phyloP scores from a whole-genome alignment of 2,888 invertebrate genomes.

The Gari tellinella region DNA sequence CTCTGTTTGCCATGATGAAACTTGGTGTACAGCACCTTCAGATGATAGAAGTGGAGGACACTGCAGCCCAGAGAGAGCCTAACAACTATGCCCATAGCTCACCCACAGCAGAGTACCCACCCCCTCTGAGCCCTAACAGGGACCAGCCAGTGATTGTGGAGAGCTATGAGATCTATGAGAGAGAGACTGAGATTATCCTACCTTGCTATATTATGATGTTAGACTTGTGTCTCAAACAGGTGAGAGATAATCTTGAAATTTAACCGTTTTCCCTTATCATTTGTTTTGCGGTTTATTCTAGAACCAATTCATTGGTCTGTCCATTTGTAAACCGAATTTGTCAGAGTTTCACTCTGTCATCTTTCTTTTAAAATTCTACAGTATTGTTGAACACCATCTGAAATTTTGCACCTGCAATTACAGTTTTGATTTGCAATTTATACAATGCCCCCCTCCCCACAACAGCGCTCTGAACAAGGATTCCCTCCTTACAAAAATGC shows the following conservation, averaged over 20 bases:
- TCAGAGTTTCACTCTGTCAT: no score
- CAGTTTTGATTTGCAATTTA: no score
- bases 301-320: no score
- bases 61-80: slow-evolving; percentile 45
- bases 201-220: slow-evolving; percentile 98
- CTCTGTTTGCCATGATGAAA: slow-evolving; percentile 95
- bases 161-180: slow-evolving; percentile 74
- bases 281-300: no score
- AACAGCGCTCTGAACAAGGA: no score
- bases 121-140: slow-evolving; percentile 77
- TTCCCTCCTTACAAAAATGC: no score
- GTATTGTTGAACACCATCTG: no score
- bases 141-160: slow-evolving; percentile 68
- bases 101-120: slow-evolving; percentile 73
- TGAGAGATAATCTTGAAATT: slow-evolving; percentile 83
- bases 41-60: slow-evolving; percentile 61
- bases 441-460: no score
- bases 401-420: no score
- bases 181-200: slow-evolving; percentile 87
- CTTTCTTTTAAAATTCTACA: no score
- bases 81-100: slow-evolving; percentile 65
- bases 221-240: slow-evolving; percentile 97
- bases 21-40: slow-evolving; percentile 89
- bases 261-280: no score
- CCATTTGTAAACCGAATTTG: no score